Evolutionary conservation across 2,113 vertebrate genomes (phyloP).

Genomic region (Herpetotheres cachinnans): DNA sequence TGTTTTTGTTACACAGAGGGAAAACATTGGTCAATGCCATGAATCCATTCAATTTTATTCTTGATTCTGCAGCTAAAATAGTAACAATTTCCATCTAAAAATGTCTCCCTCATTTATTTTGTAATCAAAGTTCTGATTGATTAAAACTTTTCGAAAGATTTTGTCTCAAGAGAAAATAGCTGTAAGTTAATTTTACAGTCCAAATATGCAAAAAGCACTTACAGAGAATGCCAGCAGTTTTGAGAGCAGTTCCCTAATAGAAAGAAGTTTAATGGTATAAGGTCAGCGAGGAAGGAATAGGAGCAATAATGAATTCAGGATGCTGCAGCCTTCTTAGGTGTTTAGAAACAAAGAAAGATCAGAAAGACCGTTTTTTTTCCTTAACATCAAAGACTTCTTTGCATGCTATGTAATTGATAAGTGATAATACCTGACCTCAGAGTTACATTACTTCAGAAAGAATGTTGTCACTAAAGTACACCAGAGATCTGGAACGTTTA

Average conservation of each 20-base stretch:
- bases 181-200: neutral
- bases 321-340: neutral
- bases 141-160: neutral
- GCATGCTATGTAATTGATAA: neutral
- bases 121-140: neutral
- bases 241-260: neutral
- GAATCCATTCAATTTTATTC: neutral
- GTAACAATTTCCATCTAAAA: neutral
- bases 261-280: neutral
- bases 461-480: neutral
- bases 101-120: neutral
- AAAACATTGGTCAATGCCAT: neutral
- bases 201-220: neutral
- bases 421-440: neutral
- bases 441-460: neutral
- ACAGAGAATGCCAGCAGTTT: neutral
- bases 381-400: neutral
- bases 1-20: neutral
- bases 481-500: neutral
- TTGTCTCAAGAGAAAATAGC: neutral
- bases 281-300: neutral
- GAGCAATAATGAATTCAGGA: neutral
- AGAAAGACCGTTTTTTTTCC: neutral
- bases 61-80: neutral
- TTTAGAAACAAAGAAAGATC: neutral